A percentile compares a stretch with the other conserved stretches of the same genome.
Evolutionary conservation across 2,797 vertebrate species (phyloP).

Genomic region (Telmatherina bonti): DNA sequence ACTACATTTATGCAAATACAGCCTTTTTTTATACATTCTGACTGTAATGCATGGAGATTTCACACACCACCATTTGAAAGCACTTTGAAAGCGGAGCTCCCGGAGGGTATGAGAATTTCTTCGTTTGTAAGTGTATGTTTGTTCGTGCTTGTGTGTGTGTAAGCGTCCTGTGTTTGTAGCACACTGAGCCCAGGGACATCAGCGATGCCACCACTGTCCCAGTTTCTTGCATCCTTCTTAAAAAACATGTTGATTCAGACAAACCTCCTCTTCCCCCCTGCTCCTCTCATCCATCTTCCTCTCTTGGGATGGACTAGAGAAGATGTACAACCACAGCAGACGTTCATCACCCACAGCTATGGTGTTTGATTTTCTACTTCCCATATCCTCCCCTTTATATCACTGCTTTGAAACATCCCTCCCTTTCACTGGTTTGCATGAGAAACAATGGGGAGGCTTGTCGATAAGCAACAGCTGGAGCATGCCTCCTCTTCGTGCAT

Average conservation of each 20-base stretch:
- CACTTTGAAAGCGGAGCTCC: slow-evolving; percentile 70
- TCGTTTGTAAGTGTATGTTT: slow-evolving; percentile 69
- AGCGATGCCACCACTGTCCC: slow-evolving; percentile 81
- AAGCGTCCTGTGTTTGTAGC: slow-evolving; percentile 71
- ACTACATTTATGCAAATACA: slow-evolving; percentile 78
- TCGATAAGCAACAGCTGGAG: slow-evolving; percentile 55
- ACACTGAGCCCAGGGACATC: slow-evolving; percentile 79
- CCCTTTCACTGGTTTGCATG: slow-evolving; percentile 47
- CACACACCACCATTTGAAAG: slow-evolving; percentile 72
- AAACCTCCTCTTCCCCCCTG: slow-evolving; percentile 63
- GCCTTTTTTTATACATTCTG: slow-evolving; percentile 77
- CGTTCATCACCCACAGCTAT: slow-evolving; percentile 67
- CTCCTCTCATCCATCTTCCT: slow-evolving; percentile 25
- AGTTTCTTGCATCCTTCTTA: slow-evolving; percentile 78
- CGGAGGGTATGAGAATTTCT: slow-evolving; percentile 61
- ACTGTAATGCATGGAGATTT: slow-evolving; percentile 81
- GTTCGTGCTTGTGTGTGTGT: slow-evolving; percentile 53
- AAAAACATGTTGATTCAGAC: slow-evolving; percentile 83
- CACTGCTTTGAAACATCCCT: slow-evolving; percentile 66
- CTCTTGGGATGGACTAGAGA: slow-evolving; percentile 67
- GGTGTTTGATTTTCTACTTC: slow-evolving; percentile 69
- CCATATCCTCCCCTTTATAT: slow-evolving; percentile 41
- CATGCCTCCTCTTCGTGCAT: slow-evolving; percentile 32
- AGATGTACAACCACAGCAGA: slow-evolving; percentile 59
- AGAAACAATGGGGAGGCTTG: slow-evolving; percentile 35